Evolutionary conservation across 2,888 invertebrate genomes (phyloP).

Genomic region (Catocala nupta): DNA sequence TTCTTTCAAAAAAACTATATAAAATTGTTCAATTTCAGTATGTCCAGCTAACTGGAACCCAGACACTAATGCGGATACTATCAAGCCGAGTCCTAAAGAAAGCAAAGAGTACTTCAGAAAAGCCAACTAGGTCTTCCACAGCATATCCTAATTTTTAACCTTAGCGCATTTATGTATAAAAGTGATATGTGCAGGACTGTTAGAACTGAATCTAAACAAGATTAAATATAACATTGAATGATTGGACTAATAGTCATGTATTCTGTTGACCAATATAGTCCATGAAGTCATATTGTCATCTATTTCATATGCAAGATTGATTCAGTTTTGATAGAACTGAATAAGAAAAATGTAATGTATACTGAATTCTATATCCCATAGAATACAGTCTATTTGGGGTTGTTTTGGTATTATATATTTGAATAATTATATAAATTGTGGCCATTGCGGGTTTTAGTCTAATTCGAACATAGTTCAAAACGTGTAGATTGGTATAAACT

Average conservation of each 20-base stretch:
- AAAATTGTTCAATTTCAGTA: constrained; percentile 82
- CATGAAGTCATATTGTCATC: too few relatives aligned
- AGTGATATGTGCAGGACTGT: neutral
- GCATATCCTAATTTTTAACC: constrained; percentile 20
- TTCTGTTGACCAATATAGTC: too few relatives aligned
- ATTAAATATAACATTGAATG: too few relatives aligned
- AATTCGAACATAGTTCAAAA: neutral
- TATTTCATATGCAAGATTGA: too few relatives aligned
- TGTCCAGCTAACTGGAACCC: constrained; percentile 99
- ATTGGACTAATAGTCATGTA: too few relatives aligned
- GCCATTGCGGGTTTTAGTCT: neutral
- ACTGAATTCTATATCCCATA: neutral
- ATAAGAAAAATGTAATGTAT: neutral
- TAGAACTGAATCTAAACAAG: too few relatives aligned
- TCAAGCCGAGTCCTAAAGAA: constrained; percentile 95
- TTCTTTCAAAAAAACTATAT: too few relatives aligned
- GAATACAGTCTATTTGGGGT: too few relatives aligned
- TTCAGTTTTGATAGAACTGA: too few relatives aligned
- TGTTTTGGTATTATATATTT: neutral
- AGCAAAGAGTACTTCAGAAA: constrained; percentile 96
- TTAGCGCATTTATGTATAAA: constrained; percentile 37
- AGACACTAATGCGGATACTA: constrained; percentile 92
- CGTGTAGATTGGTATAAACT: neutral
- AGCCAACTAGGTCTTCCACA: constrained; percentile 62
- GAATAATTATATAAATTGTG: too few relatives aligned